These are phyloP conservation scores for Drosophila prosaltans DNA, from an alignment of 1,140 invertebrate genomes.

Conservation along the genomic window DNA sequence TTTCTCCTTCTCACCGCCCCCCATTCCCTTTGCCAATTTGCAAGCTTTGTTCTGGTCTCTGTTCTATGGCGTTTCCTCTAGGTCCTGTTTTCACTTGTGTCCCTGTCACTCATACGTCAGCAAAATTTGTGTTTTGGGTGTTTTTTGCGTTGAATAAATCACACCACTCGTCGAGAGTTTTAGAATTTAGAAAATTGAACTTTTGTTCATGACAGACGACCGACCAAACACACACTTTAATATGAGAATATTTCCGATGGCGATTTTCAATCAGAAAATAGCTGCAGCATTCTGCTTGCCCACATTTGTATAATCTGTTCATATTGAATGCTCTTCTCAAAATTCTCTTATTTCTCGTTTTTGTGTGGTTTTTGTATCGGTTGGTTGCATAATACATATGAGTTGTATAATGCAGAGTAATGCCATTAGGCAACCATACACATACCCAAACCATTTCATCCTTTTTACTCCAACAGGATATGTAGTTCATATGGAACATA, in stretches of 20 bases:
- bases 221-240: not conserved
- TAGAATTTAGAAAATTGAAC: constrained; percentile 30
- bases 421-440: not conserved
- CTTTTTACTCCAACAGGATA: constrained; percentile 10
- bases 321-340: too few species aligned
- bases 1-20: not conserved
- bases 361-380: not conserved
- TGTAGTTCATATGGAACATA: constrained; percentile 69
- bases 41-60: constrained; percentile 74
- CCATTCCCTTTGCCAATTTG: constrained; percentile 61
- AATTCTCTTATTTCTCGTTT: not conserved
- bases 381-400: constrained; percentile 10
- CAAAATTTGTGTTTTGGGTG: constrained; percentile 44
- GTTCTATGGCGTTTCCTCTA: constrained; percentile 9
- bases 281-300: not conserved
- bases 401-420: constrained; percentile 3
- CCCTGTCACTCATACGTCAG: constrained; percentile 62
- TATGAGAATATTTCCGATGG: not conserved
- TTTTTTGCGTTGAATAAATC: constrained; percentile 40
- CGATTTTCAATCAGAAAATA: constrained; percentile 10
- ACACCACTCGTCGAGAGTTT: constrained; percentile 13
- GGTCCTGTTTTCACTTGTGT: constrained; percentile 19
- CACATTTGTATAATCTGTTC: not conserved
- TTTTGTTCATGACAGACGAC: not conserved
- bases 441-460: not conserved